Evolutionary conservation across 1,140 invertebrate genomes (phyloP).

Genomic region (Portunus trituberculatus): DNA sequence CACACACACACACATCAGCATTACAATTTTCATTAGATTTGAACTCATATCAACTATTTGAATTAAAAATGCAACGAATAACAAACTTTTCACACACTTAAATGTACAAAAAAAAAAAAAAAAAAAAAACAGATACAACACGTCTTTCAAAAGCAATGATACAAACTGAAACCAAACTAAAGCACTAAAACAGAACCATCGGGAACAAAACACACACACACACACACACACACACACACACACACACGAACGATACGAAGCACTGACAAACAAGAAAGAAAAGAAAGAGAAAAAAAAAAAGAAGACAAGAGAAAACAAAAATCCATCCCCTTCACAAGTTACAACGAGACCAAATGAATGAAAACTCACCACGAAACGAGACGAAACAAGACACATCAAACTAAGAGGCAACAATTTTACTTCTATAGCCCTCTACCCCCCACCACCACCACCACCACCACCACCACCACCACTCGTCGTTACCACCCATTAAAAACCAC

Average conservation of each 20-base stretch:
- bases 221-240: neutral
- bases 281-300: neutral
- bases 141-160: no score
- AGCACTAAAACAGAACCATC: no score
- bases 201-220: neutral
- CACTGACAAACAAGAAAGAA: neutral
- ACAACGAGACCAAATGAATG: neutral
- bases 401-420: slow-evolving; percentile 12
- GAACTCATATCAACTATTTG: no score
- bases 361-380: neutral
- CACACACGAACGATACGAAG: neutral
- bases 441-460: no score
- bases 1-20: neutral
- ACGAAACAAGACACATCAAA: neutral
- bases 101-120: neutral
- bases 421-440: no score
- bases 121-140: no score
- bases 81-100: no score
- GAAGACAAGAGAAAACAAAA: neutral
- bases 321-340: neutral
- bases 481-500: neutral
- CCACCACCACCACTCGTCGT: neutral
- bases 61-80: no score
- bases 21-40: no score
- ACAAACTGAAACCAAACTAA: no score